phyloP scores from a whole-genome alignment of 1,140 invertebrate genomes.

The Mamestra configurata region DNA sequence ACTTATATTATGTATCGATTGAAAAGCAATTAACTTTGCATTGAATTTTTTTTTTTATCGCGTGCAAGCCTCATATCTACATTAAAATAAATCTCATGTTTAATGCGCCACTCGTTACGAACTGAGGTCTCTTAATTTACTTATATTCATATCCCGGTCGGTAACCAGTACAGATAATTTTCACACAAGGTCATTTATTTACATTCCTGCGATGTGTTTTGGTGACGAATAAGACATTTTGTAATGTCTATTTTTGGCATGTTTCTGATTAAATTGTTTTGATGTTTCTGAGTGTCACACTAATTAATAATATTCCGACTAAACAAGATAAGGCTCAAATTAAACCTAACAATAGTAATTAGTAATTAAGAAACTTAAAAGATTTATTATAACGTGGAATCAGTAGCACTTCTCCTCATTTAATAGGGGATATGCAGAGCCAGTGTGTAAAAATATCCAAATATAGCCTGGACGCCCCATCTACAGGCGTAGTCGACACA shows the following conservation, averaged over 20 bases:
- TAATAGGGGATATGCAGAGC: constrained; percentile 9
- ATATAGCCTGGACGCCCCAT: constrained; percentile 70
- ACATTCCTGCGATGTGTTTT: constrained; percentile 8
- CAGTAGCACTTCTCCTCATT: neutral
- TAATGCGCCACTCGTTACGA: constrained; percentile 64
- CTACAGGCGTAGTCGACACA: constrained; percentile 73
- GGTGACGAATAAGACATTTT: neutral
- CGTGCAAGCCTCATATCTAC: constrained; percentile 52
- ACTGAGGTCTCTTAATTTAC: constrained; percentile 69
- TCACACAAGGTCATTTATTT: constrained; percentile 36
- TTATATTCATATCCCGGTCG: constrained; percentile 57
- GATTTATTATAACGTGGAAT: neutral
- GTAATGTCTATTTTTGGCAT: neutral
- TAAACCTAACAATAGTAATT: neutral
- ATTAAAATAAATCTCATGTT: constrained; percentile 69
- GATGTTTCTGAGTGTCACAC: neutral
- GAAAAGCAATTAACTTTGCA: constrained; percentile 68
- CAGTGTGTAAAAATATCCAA: constrained; percentile 61
- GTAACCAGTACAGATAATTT: constrained; percentile 50
- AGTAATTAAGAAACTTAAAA: neutral
- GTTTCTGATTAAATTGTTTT: neutral
- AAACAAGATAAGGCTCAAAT: neutral
- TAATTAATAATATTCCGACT: neutral
- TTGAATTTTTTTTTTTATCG: constrained; percentile 64
- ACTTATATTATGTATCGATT: constrained; percentile 61